Evolutionary conservation across 1,140 invertebrate species (phyloP), one percentile per base, ranked within the genome.

Genomic region (Aphis gossypii): DNA sequence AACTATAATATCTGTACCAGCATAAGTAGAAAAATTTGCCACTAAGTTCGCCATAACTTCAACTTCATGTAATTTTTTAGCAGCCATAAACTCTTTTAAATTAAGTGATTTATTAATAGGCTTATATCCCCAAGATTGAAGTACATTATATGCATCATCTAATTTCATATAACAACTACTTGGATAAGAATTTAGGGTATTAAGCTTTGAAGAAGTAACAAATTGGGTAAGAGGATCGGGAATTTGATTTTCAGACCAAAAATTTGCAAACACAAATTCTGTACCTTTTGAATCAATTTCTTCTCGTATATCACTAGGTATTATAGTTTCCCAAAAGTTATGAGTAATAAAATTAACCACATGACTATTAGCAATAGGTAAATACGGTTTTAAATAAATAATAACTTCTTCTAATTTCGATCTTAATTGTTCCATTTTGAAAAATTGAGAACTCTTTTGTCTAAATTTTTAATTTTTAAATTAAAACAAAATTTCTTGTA

Each of bases 41-140:
- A 97, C 96, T 23, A 97, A 94, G 8, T 95, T 95, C 94, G 96
- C 96, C 94, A 97, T 96, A 41, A 95, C 94, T 94, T 96, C 95
- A 51, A 98, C 97, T 96, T 99, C 98, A 95, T 98, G 97, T 92
- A 96, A 96, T 94, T 99, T 99, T 95, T 98, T 98, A 46, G 96
- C 95, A 23, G 96, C 94, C 95, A 95, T 95, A 41, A 95, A 95
- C 14, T 97, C 95, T 89, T 95, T 94, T 4, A 96, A 94, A 93
- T 95, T 94, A 56, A 96, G 95, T 93, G 95, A 94, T 21, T 95
- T 94, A 46, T 94, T 90, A 9, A 95, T 95, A 41, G 96, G 88
- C 94, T 96, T 96, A 95, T 95, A 46, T 95, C 95, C 88, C 95
- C 94, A 41, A 96, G 94, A 94, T 92, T 94, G 93, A 48, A 96